Evolutionary conservation across 2,113 vertebrate species (phyloP).

Genomic region (Hipposideros armiger): DNA sequence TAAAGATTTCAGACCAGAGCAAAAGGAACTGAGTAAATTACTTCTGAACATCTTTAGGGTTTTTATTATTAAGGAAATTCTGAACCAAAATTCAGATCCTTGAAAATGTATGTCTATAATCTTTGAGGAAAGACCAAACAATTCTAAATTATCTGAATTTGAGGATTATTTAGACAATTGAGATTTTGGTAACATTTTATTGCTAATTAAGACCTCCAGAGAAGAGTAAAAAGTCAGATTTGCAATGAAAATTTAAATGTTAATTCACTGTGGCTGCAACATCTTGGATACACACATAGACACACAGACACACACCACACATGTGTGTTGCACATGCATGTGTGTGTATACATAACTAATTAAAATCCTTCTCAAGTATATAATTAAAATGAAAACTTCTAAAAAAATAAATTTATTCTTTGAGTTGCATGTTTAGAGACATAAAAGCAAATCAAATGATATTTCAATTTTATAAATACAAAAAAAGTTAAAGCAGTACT

Average conservation of each 20-base stretch:
- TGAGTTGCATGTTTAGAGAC: background rate
- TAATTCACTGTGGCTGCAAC: background rate
- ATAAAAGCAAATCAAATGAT: background rate
- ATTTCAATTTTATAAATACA: background rate
- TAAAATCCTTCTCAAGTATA: background rate
- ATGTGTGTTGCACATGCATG: background rate
- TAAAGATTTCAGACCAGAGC: background rate
- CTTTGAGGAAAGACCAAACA: background rate
- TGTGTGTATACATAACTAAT: background rate
- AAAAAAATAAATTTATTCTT: background rate
- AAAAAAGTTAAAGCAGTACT: background rate
- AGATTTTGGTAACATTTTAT: background rate
- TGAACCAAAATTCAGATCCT: slow-evolving; percentile 6
- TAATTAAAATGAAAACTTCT: background rate
- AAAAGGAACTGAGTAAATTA: background rate
- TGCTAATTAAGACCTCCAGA: background rate
- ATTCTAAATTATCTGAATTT: background rate
- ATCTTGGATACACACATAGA: background rate
- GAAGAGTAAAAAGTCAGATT: background rate
- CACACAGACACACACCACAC: background rate
- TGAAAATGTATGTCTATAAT: background rate
- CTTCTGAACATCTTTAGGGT: background rate
- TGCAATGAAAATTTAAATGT: background rate
- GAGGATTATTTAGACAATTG: background rate
- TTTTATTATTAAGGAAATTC: slow-evolving; percentile 12